phyloP scores from a whole-genome alignment of 2,888 invertebrate species.

The Nemapogon koenigi region DNA sequence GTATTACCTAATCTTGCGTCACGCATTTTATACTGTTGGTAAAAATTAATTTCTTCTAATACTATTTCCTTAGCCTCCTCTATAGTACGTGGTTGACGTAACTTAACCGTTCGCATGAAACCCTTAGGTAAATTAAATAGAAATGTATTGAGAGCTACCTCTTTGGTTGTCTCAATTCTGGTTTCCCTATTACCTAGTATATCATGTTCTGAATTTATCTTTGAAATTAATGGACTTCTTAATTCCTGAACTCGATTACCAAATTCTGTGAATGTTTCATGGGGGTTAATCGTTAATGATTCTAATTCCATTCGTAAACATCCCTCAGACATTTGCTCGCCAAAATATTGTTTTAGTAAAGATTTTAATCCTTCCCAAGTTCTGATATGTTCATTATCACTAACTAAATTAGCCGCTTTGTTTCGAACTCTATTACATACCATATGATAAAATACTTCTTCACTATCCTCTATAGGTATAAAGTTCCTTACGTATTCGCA shows the following conservation, averaged over 20 bases:
- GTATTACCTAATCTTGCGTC: background rate
- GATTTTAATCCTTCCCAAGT: slow-evolving; percentile 2
- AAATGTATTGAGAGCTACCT: background rate
- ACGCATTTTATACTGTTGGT: background rate
- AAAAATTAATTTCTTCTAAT: background rate
- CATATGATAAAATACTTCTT: too few species aligned
- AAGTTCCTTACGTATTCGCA: slow-evolving; percentile 2
- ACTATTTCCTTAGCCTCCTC: background rate
- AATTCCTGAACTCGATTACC: slow-evolving; percentile 3
- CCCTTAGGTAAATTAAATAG: background rate
- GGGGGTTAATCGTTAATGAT: slow-evolving; percentile 1
- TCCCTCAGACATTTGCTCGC: slow-evolving; percentile 4
- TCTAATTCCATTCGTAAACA: slow-evolving; percentile 6
- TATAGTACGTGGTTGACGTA: background rate
- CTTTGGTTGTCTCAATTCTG: background rate
- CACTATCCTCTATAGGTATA: too few species aligned
- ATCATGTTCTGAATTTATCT: slow-evolving; percentile 2
- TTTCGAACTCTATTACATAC: background rate
- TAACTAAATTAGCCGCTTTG: slow-evolving; percentile 4
- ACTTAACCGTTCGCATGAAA: background rate
- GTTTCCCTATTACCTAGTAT: background rate
- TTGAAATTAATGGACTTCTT: slow-evolving; percentile 1
- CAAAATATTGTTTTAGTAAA: slow-evolving; percentile 7
- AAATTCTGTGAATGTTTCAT: slow-evolving; percentile 1
- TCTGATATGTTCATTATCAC: slow-evolving; percentile 4